These are phyloP conservation scores for Drosophila lini DNA, from an alignment of 1,140 invertebrate species.

Conservation along the genomic window DNA sequence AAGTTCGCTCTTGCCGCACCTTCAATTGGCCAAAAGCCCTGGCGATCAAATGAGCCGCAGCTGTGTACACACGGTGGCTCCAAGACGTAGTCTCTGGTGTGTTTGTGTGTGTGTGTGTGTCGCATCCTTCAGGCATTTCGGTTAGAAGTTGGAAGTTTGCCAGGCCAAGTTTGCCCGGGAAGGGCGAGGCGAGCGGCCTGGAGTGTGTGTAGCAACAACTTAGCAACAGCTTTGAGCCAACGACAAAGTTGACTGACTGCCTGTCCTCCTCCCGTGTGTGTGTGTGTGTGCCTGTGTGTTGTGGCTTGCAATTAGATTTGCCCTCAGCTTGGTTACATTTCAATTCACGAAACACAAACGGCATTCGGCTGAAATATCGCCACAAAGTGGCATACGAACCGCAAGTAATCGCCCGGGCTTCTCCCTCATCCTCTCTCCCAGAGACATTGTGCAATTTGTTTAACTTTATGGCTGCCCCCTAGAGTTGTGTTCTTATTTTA, in stretches of 20 bases:
- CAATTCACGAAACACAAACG: conserved; percentile 14
- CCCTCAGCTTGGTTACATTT: conserved; percentile 31
- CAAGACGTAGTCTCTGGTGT: background rate
- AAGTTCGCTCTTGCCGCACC: conserved; percentile 38
- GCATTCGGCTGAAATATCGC: conserved; percentile 5
- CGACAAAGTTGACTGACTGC: conserved; percentile 47
- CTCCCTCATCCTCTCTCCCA: background rate
- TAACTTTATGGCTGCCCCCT: conserved; percentile 9
- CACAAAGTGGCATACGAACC: conserved; percentile 12
- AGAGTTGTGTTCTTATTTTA: background rate
- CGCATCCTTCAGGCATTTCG: conserved; percentile 33
- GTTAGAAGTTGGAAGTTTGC: conserved; percentile 21
- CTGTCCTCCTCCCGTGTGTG: background rate
- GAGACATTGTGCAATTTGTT: conserved; percentile 10
- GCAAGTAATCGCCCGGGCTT: conserved; percentile 10
- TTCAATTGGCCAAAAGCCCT: conserved; percentile 65
- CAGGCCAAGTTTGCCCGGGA: background rate
- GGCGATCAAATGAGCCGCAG: conserved; percentile 79
- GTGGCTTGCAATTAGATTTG: conserved; percentile 50
- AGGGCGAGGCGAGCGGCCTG: background rate
- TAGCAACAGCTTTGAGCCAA: conserved; percentile 54
- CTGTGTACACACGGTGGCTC: conserved; percentile 62
- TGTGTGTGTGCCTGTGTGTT: conserved; percentile 6
- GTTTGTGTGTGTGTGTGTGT: background rate
- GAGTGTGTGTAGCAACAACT: conserved; percentile 35